These are phyloP conservation scores for Zaprionus tsacasi DNA, from an alignment of 1,140 invertebrate genomes.

Conservation along the genomic window DNA sequence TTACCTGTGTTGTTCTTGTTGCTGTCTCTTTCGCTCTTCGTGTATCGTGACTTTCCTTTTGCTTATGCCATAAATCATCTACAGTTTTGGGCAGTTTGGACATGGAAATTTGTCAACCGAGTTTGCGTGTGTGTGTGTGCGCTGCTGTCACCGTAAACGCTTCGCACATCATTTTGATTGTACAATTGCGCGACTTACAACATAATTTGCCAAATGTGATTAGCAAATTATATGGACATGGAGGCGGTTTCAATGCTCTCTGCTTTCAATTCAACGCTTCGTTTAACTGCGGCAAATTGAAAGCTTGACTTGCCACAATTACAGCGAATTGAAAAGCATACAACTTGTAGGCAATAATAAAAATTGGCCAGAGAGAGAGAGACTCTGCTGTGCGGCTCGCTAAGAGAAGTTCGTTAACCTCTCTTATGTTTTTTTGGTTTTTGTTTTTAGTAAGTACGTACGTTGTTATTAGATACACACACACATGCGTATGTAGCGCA, in stretches of 20 bases:
- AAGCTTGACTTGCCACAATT: slow-evolving; percentile 68
- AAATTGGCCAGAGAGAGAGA: slow-evolving; percentile 73
- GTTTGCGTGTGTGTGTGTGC: slow-evolving; percentile 22
- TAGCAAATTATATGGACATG: slow-evolving; percentile 75
- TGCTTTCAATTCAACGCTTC: slow-evolving; percentile 81
- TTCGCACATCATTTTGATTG: slow-evolving; percentile 57
- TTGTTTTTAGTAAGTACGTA: slow-evolving; percentile 42
- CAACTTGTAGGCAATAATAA: slow-evolving; percentile 72
- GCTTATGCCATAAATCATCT: slow-evolving; percentile 28
- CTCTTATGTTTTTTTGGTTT: slow-evolving; percentile 24
- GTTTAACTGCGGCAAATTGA: slow-evolving; percentile 79
- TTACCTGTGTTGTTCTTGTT: slow-evolving; percentile 31
- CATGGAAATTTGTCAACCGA: slow-evolving; percentile 73
- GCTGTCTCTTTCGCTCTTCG: slow-evolving; percentile 11
- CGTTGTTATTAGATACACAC: neutral
- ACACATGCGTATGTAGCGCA: slow-evolving; percentile 14
- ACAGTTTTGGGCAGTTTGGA: slow-evolving; percentile 45
- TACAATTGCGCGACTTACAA: slow-evolving; percentile 76
- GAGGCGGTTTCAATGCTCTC: slow-evolving; percentile 14
- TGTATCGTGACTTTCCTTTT: slow-evolving; percentile 63
- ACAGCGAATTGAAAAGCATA: slow-evolving; percentile 75
- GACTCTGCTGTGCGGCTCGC: slow-evolving; percentile 26
- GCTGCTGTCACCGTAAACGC: slow-evolving; percentile 38
- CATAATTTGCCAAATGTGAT: slow-evolving; percentile 81
- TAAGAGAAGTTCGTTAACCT: slow-evolving; percentile 58